Percentiles rank a stretch among this genome's conserved stretches.
Evolutionary conservation across 2,888 invertebrate species (phyloP).

Genomic region (Copidosoma aretas): DNA sequence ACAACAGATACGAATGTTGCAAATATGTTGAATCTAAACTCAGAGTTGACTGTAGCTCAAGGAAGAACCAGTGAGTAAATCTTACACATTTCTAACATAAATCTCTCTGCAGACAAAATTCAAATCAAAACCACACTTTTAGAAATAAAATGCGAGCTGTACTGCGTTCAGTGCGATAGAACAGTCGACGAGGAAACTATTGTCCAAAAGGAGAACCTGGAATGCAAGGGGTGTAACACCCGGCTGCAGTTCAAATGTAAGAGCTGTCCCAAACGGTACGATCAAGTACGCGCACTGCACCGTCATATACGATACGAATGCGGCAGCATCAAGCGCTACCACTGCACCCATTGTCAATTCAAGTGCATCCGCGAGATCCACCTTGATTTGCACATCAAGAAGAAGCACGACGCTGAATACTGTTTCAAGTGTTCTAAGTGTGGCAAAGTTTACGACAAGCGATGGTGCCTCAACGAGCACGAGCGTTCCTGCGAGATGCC

Average conservation of each 20-base stretch:
- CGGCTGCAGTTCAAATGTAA: constrained; percentile 39
- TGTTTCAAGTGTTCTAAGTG: constrained; percentile 40
- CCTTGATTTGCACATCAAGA: constrained; percentile 40
- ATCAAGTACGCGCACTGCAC: constrained; percentile 38
- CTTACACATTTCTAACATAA: constrained; percentile 1
- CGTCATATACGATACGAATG: constrained; percentile 40
- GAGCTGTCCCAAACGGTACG: constrained; percentile 38
- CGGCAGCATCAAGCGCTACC: constrained; percentile 38
- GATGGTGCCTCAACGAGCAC: constrained; percentile 40
- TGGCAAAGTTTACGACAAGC: constrained; percentile 38
- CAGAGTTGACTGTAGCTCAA: constrained; percentile 38
- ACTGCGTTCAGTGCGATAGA: constrained; percentile 36
- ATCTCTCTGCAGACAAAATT: neutral
- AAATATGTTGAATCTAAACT: constrained; percentile 32
- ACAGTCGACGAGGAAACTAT: constrained; percentile 38
- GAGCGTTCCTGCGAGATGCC: constrained; percentile 39
- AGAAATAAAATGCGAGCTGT: constrained; percentile 40
- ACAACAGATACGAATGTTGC: constrained; percentile 31
- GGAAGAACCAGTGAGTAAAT: constrained; percentile 38
- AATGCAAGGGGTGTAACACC: constrained; percentile 37
- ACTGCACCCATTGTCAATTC: constrained; percentile 38
- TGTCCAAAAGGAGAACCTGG: constrained; percentile 37
- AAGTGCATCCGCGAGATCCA: constrained; percentile 40
- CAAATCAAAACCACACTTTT: neutral
- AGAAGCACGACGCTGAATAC: constrained; percentile 39